Evolutionary conservation across 2,888 invertebrate species (phyloP).

Genomic region (Morpho achilles): DNA sequence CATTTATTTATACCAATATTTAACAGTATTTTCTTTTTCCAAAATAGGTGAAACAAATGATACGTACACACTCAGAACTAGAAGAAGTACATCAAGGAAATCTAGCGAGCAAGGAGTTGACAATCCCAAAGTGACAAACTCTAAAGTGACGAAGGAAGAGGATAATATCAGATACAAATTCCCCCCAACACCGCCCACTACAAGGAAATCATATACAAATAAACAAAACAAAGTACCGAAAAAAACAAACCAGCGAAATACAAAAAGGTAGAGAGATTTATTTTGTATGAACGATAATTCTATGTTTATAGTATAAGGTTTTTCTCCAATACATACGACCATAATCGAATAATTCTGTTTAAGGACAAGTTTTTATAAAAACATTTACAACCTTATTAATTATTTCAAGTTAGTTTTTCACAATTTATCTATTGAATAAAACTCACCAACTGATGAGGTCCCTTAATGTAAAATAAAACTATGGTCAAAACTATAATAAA

Average conservation of each 20-base stretch:
- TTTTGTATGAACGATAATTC: neutral
- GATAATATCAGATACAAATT: conserved; percentile 30
- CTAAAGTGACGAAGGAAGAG: conserved; percentile 16
- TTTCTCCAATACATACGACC: neutral
- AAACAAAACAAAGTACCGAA: conserved; percentile 15
- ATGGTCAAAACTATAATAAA: too few relatives aligned
- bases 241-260: conserved; percentile 23
- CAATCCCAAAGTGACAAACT: neutral
- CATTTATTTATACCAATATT: neutral
- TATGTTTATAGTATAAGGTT: neutral
- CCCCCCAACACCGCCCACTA: conserved; percentile 27
- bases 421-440: too few relatives aligned
- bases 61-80: neutral
- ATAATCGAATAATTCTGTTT: neutral
- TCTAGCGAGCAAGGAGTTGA: neutral
- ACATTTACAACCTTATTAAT: too few relatives aligned
- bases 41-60: neutral
- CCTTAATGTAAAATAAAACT: too few relatives aligned
- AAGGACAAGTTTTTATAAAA: too few relatives aligned
- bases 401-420: too few relatives aligned
- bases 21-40: neutral
- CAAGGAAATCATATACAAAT: neutral
- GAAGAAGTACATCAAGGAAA: conserved; percentile 9
- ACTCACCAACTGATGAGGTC: too few relatives aligned
- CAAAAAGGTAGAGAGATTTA: conserved; percentile 31